A percentile compares a stretch with the other conserved stretches of the same genome.
These are phyloP conservation scores for Diglossa cyanea DNA, from an alignment of 2,797 vertebrate genomes.

Conservation along the genomic window DNA sequence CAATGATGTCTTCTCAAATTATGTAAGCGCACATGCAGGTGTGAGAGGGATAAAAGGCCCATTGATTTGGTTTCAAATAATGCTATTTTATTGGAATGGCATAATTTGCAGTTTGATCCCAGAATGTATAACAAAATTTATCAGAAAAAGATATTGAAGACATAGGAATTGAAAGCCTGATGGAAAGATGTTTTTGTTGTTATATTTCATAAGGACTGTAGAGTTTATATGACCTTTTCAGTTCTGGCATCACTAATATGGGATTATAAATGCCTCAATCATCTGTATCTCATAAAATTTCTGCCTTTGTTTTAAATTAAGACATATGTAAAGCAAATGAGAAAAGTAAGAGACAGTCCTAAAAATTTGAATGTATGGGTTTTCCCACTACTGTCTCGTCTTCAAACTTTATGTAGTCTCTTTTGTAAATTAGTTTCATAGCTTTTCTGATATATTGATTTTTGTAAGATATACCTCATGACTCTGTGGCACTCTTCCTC, in stretches of 20 bases:
- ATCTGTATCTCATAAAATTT: neutral
- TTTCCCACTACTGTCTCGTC: neutral
- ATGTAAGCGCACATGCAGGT: rapidly evolving
- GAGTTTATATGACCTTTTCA: neutral
- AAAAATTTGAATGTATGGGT: neutral
- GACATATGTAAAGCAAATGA: neutral
- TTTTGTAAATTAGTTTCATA: neutral
- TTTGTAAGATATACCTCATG: slow-evolving; percentile 7
- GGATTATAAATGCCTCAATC: neutral
- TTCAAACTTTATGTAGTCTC: neutral
- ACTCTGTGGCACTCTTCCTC: neutral
- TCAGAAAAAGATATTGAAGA: neutral
- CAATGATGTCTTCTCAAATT: neutral
- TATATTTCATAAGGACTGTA: neutral
- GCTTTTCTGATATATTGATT: neutral
- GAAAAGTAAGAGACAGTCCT: neutral
- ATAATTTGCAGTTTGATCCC: neutral
- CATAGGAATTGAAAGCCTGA: neutral
- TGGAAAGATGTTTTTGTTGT: neutral
- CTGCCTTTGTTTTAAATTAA: neutral
- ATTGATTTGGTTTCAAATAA: neutral
- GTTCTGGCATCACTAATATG: neutral
- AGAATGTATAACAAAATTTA: neutral
- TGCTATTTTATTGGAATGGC: neutral
- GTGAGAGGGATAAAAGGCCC: neutral